A percentile compares a stretch with the other conserved stretches of the same genome.
These are phyloP conservation scores for Anarsia innoxiella DNA, from an alignment of 2,888 invertebrate species.

Conservation along the genomic window DNA sequence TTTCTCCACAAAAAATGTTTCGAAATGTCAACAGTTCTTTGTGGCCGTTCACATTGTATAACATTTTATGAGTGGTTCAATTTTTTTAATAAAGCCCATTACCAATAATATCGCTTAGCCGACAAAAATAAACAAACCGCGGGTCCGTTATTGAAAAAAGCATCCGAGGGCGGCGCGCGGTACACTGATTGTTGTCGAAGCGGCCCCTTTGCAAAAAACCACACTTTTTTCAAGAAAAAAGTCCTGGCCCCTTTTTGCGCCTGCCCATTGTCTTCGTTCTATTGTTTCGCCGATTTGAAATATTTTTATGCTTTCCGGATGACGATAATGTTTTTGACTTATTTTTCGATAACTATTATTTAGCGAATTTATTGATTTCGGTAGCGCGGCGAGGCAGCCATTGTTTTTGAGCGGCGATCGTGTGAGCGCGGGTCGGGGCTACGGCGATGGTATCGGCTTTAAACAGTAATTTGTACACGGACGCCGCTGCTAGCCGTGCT, in stretches of 20 bases:
- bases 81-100: slow-evolving; percentile 43
- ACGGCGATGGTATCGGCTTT: slow-evolving; percentile 34
- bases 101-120: slow-evolving; percentile 46
- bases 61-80: slow-evolving; percentile 17
- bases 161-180: slow-evolving; percentile 56
- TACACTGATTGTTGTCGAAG: slow-evolving; percentile 61
- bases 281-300: slow-evolving; percentile 71
- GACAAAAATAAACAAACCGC: slow-evolving; percentile 63
- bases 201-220: slow-evolving; percentile 60
- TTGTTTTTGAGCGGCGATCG: slow-evolving; percentile 34
- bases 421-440: too few species aligned
- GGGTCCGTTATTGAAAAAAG: slow-evolving; percentile 62
- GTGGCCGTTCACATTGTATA: slow-evolving; percentile 18
- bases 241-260: slow-evolving; percentile 59
- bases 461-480: slow-evolving; percentile 55
- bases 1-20: slow-evolving; percentile 10
- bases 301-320: slow-evolving; percentile 73
- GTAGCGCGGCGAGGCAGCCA: slow-evolving; percentile 22
- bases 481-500: slow-evolving; percentile 28
- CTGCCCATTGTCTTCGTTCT: slow-evolving; percentile 64
- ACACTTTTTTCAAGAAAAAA: slow-evolving; percentile 47
- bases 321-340: slow-evolving; percentile 67
- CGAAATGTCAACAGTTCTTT: slow-evolving; percentile 18
- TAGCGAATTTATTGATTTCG: slow-evolving; percentile 62
- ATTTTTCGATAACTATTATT: slow-evolving; percentile 72